Conservation (phyloP, 2,113 vertebrate genomes). For the Pogona vitticeps region DNA sequence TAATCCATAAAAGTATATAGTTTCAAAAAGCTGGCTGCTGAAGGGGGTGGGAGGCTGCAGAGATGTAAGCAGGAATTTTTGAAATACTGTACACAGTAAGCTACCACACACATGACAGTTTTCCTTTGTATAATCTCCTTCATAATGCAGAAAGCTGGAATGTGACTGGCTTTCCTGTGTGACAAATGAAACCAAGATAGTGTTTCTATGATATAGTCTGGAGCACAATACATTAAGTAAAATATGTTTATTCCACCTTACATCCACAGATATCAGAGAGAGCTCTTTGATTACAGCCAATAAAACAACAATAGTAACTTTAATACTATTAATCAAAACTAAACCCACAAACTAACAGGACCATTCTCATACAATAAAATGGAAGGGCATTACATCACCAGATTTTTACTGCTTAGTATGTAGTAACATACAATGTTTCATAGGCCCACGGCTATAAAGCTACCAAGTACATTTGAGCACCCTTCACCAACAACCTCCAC, state of each 20-base stretch:
- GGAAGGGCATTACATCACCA: not conserved
- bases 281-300: not conserved
- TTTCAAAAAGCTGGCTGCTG: not conserved
- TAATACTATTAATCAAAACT: not conserved
- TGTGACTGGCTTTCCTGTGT: not conserved
- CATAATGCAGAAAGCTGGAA: not conserved
- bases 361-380: not conserved
- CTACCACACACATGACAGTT: conserved; percentile 1
- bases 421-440: not conserved
- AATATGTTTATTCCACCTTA: not conserved
- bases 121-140: conserved; percentile 2
- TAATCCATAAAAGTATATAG: not conserved
- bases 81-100: not conserved
- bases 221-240: not conserved
- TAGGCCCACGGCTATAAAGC: not conserved
- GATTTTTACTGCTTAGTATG: not conserved
- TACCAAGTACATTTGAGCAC: too few species aligned
- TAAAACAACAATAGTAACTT: not conserved
- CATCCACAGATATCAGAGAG: not conserved
- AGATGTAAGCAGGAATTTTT: conserved; percentile 1
- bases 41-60: conserved; percentile 9
- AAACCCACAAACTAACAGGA: not conserved
- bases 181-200: not conserved
- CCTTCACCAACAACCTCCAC: not conserved
- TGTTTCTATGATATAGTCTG: not conserved